These are phyloP conservation scores for Cyclina sinensis DNA, from an alignment of 1,140 invertebrate genomes.

Conservation along the genomic window DNA sequence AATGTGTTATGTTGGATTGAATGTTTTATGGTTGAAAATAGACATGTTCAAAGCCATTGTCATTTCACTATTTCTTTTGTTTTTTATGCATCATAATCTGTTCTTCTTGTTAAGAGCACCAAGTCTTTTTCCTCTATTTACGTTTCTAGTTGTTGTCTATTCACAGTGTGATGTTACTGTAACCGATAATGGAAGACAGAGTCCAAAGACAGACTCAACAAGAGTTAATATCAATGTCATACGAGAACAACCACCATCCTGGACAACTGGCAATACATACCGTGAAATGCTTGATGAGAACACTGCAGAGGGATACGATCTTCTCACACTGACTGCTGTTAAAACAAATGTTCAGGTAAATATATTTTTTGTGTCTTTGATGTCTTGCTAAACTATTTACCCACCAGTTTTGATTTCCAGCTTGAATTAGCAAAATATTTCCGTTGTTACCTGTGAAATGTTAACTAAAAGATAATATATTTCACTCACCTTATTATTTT, in stretches of 20 bases:
- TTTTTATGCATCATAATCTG: background rate
- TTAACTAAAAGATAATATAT: too few species aligned
- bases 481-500: too few species aligned
- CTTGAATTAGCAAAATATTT: too few species aligned
- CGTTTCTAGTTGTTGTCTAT: background rate
- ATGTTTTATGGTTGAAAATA: too few species aligned
- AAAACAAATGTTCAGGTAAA: constrained; percentile 22
- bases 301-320: background rate
- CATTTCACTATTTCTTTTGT: background rate
- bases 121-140: too few species aligned
- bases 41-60: too few species aligned
- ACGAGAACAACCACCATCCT: constrained; percentile 33
- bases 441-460: too few species aligned
- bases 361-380: background rate
- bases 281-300: constrained; percentile 1
- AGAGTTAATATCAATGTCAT: constrained; percentile 46
- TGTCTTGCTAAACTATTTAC: too few species aligned
- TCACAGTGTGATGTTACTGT: constrained; percentile 57
- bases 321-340: constrained; percentile 13
- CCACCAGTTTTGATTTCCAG: too few species aligned
- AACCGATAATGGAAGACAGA: constrained; percentile 44
- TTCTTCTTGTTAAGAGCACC: background rate
- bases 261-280: background rate
- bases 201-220: constrained; percentile 5
- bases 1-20: too few species aligned